Evolutionary conservation across 2,888 invertebrate species (phyloP).

Genomic region (Cerceris rybyensis): DNA sequence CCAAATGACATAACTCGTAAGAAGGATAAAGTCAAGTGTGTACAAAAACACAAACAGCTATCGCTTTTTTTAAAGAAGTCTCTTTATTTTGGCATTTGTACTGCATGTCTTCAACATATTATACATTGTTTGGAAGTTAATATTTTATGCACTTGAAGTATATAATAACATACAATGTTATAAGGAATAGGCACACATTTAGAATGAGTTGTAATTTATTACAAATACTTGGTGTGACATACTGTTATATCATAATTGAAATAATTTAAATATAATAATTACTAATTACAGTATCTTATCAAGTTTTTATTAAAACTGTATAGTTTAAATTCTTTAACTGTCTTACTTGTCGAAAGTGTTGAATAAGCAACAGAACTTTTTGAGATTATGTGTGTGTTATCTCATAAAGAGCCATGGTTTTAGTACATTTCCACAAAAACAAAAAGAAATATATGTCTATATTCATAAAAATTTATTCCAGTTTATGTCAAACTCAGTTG

Average conservation of each 20-base stretch:
- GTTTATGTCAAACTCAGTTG: not conserved
- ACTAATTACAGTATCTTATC: slow-evolving; percentile 19
- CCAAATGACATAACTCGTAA: slow-evolving; percentile 35
- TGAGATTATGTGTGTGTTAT: slow-evolving; percentile 1
- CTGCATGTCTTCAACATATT: slow-evolving; percentile 38
- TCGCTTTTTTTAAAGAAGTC: slow-evolving; percentile 65
- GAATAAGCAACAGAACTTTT: slow-evolving; percentile 15
- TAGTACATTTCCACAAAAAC: not conserved
- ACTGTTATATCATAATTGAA: slow-evolving; percentile 30
- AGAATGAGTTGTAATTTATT: slow-evolving; percentile 45
- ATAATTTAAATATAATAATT: slow-evolving; percentile 27
- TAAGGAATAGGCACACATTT: slow-evolving; percentile 46
- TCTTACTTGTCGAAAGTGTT: not conserved
- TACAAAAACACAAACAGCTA: slow-evolving; percentile 63
- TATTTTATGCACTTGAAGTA: slow-evolving; percentile 27
- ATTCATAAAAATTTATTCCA: not conserved
- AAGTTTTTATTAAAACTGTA: slow-evolving; percentile 17
- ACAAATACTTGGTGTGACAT: slow-evolving; percentile 36
- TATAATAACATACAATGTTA: slow-evolving; percentile 40
- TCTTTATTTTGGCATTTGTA: slow-evolving; percentile 72
- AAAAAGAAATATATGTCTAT: slow-evolving; percentile 8
- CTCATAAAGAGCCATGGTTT: not conserved
- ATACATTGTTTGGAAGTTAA: slow-evolving; percentile 47
- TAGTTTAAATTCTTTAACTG: slow-evolving; percentile 13
- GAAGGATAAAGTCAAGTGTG: slow-evolving; percentile 61